These are phyloP conservation scores for Chaetophractus vellerosus DNA, from an alignment of 2,797 vertebrate genomes.

Conservation along the genomic window DNA sequence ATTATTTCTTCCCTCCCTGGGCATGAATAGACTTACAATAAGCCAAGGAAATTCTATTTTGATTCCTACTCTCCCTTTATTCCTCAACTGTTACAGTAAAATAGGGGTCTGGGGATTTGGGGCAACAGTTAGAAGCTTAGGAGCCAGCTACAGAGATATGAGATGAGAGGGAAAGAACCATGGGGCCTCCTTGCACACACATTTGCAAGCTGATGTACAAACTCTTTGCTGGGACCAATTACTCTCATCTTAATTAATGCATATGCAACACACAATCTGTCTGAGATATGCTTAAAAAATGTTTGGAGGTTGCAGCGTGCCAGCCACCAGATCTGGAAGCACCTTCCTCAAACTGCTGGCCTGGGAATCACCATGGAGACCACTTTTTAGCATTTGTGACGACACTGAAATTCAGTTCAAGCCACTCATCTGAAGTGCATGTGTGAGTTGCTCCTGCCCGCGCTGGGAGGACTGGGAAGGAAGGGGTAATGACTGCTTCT, in stretches of 20 bases:
- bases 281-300: constrained; percentile 82
- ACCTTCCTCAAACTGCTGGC: constrained; percentile 62
- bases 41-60: constrained; percentile 70
- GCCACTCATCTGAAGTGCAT: neutral
- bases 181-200: constrained; percentile 53
- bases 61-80: constrained; percentile 65
- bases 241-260: constrained; percentile 81
- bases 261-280: constrained; percentile 85
- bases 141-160: constrained; percentile 75
- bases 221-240: constrained; percentile 84
- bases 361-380: constrained; percentile 68
- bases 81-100: constrained; percentile 62
- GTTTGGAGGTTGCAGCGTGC: constrained; percentile 66
- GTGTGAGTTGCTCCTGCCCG: neutral
- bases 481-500: neutral
- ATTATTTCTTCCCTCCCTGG: constrained; percentile 44
- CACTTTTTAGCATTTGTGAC: neutral
- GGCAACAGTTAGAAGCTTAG: constrained; percentile 63
- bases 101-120: constrained; percentile 56
- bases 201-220: constrained; percentile 84
- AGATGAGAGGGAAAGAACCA: constrained; percentile 77
- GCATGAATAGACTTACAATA: constrained; percentile 68
- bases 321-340: constrained; percentile 74
- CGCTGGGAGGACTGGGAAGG: neutral
- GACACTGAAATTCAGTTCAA: neutral